Evolutionary conservation across 2,113 vertebrate species (phyloP).

Genomic region (Neodontobutis hainanensis): DNA sequence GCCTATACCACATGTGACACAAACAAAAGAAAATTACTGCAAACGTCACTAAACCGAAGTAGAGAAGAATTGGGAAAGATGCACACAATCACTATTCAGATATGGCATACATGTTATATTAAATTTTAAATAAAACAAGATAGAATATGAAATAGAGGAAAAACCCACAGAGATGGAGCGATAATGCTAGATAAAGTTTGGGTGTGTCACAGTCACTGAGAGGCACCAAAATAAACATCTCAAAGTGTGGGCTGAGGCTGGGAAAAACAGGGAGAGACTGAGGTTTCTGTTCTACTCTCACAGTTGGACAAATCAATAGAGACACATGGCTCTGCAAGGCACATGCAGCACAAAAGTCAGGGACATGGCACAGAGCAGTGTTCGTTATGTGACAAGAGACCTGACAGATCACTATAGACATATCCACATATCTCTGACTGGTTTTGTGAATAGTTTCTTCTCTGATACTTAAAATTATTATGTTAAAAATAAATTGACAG

Average conservation of each 20-base stretch:
- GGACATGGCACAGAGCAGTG: conserved; percentile 15
- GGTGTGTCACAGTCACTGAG: conserved; percentile 11
- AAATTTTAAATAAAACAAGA: conserved; percentile 6
- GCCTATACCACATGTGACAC: background rate
- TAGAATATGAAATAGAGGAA: conserved; percentile 1
- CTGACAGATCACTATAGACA: background rate
- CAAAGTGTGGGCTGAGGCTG: conserved; percentile 9
- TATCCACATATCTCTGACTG: background rate
- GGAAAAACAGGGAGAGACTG: conserved; percentile 11
- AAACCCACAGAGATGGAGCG: conserved; percentile 5
- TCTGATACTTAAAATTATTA: background rate
- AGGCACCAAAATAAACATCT: conserved; percentile 32
- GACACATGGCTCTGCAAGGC: conserved; percentile 43
- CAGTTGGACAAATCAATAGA: conserved; percentile 60
- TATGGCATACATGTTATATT: too few species aligned
- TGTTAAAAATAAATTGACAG: background rate
- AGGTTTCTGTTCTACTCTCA: conserved; percentile 63
- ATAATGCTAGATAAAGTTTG: conserved; percentile 2
- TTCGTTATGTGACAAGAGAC: background rate
- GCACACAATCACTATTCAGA: too few species aligned
- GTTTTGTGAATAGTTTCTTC: background rate
- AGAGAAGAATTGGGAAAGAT: too few species aligned
- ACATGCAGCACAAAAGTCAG: conserved; percentile 45
- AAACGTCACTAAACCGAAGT: too few species aligned
- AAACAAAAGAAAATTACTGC: too few species aligned